Percentiles rank a stretch among this genome's conserved stretches.
Conservation (phyloP, 1,140 invertebrate species). For the Heliconius congener region DNA sequence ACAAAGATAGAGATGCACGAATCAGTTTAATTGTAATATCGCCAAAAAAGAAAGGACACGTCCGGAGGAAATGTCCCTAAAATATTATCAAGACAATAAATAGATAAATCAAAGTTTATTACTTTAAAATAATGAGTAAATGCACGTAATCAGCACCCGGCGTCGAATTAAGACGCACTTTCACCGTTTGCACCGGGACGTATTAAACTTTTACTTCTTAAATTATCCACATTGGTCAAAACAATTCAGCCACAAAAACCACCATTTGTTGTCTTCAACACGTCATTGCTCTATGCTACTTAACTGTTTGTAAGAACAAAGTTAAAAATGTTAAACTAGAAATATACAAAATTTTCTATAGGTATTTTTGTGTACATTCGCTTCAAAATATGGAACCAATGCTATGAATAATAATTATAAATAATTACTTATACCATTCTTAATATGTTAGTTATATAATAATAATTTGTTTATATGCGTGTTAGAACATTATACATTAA, state of each 20-base stretch:
- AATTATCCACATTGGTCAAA: slow-evolving; percentile 6
- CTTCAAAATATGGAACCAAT: too few species aligned
- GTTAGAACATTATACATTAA: too few species aligned
- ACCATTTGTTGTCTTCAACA: not conserved
- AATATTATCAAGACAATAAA: not conserved
- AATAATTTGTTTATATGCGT: too few species aligned
- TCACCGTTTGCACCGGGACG: slow-evolving; percentile 24
- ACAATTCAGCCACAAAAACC: slow-evolving; percentile 11
- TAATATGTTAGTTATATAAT: too few species aligned
- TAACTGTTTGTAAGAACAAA: not conserved
- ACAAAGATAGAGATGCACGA: not conserved
- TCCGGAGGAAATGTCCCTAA: not conserved
- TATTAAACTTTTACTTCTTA: slow-evolving; percentile 26
- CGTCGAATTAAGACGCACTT: slow-evolving; percentile 25
- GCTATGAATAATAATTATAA: too few species aligned
- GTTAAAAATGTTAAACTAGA: too few species aligned
- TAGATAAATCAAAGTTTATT: slow-evolving; percentile 9
- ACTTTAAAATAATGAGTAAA: slow-evolving; percentile 3
- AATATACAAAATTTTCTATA: too few species aligned
- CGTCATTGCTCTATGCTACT: not conserved
- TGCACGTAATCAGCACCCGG: slow-evolving; percentile 12
- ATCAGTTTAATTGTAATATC: not conserved
- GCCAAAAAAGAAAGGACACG: not conserved
- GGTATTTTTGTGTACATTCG: too few species aligned
- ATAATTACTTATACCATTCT: too few species aligned